These are phyloP conservation scores for Drosophila tani DNA, from an alignment of 1,140 invertebrate genomes.

Conservation along the genomic window DNA sequence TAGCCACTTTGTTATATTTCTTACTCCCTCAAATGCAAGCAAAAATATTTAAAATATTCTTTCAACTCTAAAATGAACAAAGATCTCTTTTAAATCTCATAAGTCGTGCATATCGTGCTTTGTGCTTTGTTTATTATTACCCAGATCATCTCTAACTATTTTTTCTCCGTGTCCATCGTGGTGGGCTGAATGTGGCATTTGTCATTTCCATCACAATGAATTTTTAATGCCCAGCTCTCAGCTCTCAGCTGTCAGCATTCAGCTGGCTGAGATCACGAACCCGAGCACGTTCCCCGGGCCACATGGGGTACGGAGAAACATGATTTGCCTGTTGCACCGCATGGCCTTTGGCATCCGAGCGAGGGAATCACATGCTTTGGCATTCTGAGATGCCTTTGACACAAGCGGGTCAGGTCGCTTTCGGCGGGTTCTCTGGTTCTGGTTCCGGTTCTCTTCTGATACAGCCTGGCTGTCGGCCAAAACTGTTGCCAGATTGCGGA, in stretches of 20 bases:
- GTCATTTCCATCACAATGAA: constrained; percentile 65
- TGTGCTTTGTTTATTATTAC: too few species aligned
- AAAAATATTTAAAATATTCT: too few species aligned
- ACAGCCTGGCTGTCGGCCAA: constrained; percentile 15
- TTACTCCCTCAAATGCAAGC: too few species aligned
- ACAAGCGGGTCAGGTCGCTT: constrained; percentile 35
- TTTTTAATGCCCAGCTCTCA: constrained; percentile 57
- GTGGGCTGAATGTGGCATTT: constrained; percentile 32
- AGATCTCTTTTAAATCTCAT: too few species aligned
- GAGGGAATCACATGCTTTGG: constrained; percentile 2
- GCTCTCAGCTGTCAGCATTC: neutral
- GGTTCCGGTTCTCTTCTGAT: neutral
- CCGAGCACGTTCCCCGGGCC: constrained; percentile 41
- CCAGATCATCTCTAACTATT: neutral
- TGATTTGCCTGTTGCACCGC: constrained; percentile 49
- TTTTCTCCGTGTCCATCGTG: constrained; percentile 8
- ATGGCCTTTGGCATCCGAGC: constrained; percentile 41
- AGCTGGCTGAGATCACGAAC: constrained; percentile 26
- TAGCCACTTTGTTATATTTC: too few species aligned
- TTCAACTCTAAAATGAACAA: too few species aligned
- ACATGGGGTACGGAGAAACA: constrained; percentile 32
- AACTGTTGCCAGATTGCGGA: constrained; percentile 30
- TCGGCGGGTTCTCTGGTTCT: neutral
- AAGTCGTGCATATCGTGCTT: too few species aligned
- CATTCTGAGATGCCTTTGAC: constrained; percentile 39